Evolutionary conservation across 2,888 invertebrate species (phyloP).

Genomic region (Gortyna flavago): DNA sequence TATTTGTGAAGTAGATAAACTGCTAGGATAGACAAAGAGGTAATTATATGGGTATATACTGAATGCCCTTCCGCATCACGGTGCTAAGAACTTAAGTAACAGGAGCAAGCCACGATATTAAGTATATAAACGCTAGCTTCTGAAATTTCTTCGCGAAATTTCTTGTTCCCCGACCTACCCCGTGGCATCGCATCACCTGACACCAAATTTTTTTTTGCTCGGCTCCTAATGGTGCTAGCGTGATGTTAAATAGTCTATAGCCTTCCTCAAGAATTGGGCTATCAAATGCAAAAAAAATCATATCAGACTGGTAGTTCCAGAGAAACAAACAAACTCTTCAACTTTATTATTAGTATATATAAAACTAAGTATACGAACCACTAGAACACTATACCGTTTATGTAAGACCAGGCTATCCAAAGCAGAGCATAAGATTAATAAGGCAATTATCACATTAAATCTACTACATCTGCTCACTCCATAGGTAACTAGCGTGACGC

Average conservation of each 20-base stretch:
- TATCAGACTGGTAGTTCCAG: not conserved
- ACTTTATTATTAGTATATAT: not conserved
- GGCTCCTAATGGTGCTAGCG: no score
- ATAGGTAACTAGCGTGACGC: constrained; percentile 44
- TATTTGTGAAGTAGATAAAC: not conserved
- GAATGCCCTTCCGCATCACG: not conserved
- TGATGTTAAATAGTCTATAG: no score
- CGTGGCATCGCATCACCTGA: no score
- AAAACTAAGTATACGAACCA: not conserved
- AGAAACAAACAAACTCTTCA: not conserved
- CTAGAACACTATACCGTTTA: not conserved
- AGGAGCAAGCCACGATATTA: not conserved
- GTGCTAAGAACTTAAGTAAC: not conserved
- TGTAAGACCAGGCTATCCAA: not conserved
- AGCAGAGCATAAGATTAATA: constrained; percentile 37
- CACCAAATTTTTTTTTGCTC: no score
- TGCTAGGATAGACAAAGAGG: not conserved
- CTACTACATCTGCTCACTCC: constrained; percentile 45
- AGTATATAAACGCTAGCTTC: not conserved
- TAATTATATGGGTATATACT: not conserved
- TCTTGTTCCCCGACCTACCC: not conserved
- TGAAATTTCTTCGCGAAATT: not conserved
- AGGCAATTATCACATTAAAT: constrained; percentile 29
- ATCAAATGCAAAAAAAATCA: no score
- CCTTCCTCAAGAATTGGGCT: no score